Percentiles rank a stretch among this genome's conserved stretches.
Conservation (phyloP, 1,140 invertebrate genomes). For the Heliconius congener region DNA sequence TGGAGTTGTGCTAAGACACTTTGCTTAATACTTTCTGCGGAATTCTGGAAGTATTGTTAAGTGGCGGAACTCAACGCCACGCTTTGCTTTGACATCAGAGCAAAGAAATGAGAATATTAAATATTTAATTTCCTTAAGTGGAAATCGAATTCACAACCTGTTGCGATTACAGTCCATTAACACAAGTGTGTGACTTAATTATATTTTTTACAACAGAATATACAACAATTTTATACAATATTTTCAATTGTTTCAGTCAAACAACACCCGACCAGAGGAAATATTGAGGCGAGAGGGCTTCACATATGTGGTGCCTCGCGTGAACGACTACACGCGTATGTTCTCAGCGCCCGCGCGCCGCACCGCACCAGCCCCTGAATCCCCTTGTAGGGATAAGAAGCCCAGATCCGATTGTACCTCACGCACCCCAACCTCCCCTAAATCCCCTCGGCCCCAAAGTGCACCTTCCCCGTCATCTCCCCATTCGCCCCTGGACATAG, state of each 20-base stretch:
- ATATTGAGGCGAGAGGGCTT: constrained; percentile 72
- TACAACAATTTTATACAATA: not conserved
- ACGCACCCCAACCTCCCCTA: not conserved
- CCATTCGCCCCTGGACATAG: constrained; percentile 40
- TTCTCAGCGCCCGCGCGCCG: constrained; percentile 75
- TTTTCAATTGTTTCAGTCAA: constrained; percentile 44
- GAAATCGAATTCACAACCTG: no score
- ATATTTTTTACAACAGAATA: not conserved
- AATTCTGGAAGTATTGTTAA: no score
- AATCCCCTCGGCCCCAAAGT: constrained; percentile 20
- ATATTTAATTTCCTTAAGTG: no score
- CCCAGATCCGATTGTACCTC: constrained; percentile 52
- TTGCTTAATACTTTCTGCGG: no score
- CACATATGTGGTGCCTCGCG: constrained; percentile 80
- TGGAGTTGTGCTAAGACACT: no score
- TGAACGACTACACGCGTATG: constrained; percentile 81
- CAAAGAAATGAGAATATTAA: no score
- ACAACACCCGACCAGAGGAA: constrained; percentile 60
- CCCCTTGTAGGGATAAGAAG: constrained; percentile 73
- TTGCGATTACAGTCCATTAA: no score
- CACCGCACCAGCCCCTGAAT: constrained; percentile 64
- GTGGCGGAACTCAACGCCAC: no score
- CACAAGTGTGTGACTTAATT: no score
- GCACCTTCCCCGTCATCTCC: constrained; percentile 16
- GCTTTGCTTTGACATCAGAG: no score